Evolutionary conservation across 2,797 vertebrate species (phyloP), one percentile per base, ranked within the genome.

Genomic region (Crocodylus rhombifer): DNA sequence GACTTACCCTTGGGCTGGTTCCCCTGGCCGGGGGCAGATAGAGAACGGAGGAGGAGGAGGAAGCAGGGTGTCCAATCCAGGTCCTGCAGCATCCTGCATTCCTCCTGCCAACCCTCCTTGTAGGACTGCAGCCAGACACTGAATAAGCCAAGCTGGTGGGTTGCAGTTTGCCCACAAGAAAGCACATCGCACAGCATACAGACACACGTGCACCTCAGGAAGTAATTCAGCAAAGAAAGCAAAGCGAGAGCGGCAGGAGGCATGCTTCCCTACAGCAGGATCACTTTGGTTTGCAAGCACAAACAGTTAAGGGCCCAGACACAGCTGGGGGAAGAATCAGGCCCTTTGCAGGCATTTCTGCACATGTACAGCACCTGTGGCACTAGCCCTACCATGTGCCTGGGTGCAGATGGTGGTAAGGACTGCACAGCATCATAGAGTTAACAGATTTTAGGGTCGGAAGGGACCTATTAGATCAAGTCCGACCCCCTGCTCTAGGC

Each of bases 281-380:
- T 30, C 4, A 0, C 18, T 67, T 2, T 17, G 16, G 64, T 84
- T 7, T 63, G 74, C 33, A 65, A 18, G 28, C 23, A 14, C 69
- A 4, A 5, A 0, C 1, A 3, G 14, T 17, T 26, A 7, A 2
- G 51, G 57, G 7, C 20, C 55, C 15, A 8, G 10, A 3, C 42
- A 51, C 42, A 51, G 42, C 42, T 51, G 42, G 42, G 42, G 42
- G 42, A 51, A 51, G 42, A 51, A 51, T 51, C 42, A 51, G 42
- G 42, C 42, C 42, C 42, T 51, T 51, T 51, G 42, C 42, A 20
- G 89, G 89, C 67, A 83, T 14, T 10, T 20, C 16, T 20, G 55
- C 23, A n/a, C 57, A 73, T 15, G 23, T 14, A 25, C 14, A 73
- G 42, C 28, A 13, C 33, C 23, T 73, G 23, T 73, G 5, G 23